Percentiles rank a stretch among this genome's conserved stretches.
Conservation (phyloP, 2,888 invertebrate genomes). For the Nephrotoma flavescens region DNA sequence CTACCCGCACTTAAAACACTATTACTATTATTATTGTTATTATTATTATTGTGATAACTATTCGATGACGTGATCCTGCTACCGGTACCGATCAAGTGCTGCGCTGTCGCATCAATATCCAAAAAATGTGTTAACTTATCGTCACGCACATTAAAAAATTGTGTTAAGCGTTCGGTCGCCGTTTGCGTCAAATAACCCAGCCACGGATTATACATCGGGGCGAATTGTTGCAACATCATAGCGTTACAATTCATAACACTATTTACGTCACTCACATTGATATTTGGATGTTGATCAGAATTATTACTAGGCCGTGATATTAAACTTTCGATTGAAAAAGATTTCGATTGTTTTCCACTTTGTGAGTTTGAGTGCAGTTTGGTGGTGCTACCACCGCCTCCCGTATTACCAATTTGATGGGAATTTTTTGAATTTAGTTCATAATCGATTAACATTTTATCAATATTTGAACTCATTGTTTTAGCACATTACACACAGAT, state of each 20-base stretch:
- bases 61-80: constrained; percentile 12
- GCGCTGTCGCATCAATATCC: constrained; percentile 10
- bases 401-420: neutral
- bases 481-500: neutral
- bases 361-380: neutral
- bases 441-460: neutral
- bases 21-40: neutral
- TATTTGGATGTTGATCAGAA: neutral
- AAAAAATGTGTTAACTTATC: constrained; percentile 15
- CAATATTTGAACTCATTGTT: neutral
- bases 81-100: neutral
- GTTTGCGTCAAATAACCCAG: constrained; percentile 30
- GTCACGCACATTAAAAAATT: constrained; percentile 21
- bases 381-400: neutral
- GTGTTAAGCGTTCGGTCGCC: constrained; percentile 27
- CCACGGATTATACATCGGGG: constrained; percentile 30
- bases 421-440: neutral
- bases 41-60: neutral
- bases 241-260: constrained; percentile 10
- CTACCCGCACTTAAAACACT: neutral
- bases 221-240: constrained; percentile 20
- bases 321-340: constrained; percentile 32
- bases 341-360: constrained; percentile 17
- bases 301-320: constrained; percentile 19
- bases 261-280: neutral